A percentile compares a stretch with the other conserved stretches of the same genome.
Evolutionary conservation across 2,797 vertebrate genomes (phyloP).

Genomic region (Parauchenoglanis punctatus): DNA sequence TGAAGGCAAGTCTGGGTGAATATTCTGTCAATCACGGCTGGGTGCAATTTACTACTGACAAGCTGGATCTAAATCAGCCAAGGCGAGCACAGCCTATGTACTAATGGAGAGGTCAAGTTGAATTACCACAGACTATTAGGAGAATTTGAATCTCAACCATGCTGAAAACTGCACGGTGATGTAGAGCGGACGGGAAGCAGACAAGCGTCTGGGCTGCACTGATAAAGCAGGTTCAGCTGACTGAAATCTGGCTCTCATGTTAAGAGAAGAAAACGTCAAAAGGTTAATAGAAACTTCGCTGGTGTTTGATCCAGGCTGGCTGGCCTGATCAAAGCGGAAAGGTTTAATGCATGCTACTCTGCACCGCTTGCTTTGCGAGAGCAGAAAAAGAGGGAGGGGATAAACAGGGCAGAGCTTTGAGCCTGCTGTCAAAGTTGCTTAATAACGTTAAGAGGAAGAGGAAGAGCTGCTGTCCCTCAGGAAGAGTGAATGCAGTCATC

Average conservation of each 20-base stretch:
- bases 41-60: constrained; percentile 26
- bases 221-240: constrained; percentile 24
- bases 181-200: constrained; percentile 52
- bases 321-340: constrained; percentile 31
- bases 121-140: constrained; percentile 74
- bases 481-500: constrained; percentile 13
- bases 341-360: constrained; percentile 30
- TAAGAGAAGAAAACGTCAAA: constrained; percentile 26
- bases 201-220: constrained; percentile 13
- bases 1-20: not conserved
- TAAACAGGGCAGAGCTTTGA: not conserved
- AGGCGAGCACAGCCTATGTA: constrained; percentile 29
- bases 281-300: constrained; percentile 39
- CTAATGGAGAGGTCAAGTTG: constrained; percentile 66
- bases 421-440: not conserved
- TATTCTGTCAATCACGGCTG: constrained; percentile 3
- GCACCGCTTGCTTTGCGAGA: not conserved
- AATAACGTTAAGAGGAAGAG: not conserved
- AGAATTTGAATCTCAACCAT: constrained; percentile 75
- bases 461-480: constrained; percentile 9
- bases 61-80: constrained; percentile 8
- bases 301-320: constrained; percentile 39
- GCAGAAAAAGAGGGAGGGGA: not conserved
- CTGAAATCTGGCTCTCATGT: constrained; percentile 29
- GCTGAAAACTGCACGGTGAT: constrained; percentile 58